Evolutionary conservation across 2,797 vertebrate genomes (phyloP).

Genomic region (Fistularia tabacaria): DNA sequence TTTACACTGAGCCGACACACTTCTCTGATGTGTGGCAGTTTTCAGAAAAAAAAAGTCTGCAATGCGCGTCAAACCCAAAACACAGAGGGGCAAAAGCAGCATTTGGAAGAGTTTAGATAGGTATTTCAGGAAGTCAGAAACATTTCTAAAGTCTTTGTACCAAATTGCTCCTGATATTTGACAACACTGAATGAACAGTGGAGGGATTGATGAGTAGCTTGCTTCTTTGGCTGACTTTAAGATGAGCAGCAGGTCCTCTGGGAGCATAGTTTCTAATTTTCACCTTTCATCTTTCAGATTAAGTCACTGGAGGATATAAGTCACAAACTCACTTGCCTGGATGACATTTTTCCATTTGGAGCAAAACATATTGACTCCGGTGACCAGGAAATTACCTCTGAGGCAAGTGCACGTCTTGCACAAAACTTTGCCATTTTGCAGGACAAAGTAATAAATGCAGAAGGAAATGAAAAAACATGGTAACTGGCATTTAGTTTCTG

Average conservation of each 20-base stretch:
- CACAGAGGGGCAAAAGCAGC: constrained; percentile 44
- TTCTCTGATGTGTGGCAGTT: constrained; percentile 5
- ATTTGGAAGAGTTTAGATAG: constrained; percentile 19
- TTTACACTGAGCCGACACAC: constrained; percentile 42
- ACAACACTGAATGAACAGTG: constrained; percentile 15
- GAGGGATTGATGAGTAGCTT: constrained; percentile 24
- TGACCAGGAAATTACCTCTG: constrained; percentile 25
- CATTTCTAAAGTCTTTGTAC: constrained; percentile 24
- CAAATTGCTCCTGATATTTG: constrained; percentile 22
- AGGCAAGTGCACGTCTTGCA: constrained; percentile 7
- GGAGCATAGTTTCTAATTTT: constrained; percentile 33
- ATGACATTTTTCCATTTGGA: constrained; percentile 36
- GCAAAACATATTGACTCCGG: constrained; percentile 18
- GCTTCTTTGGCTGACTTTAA: constrained; percentile 12
- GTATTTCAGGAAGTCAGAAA: constrained; percentile 1
- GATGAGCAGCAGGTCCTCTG: constrained; percentile 19
- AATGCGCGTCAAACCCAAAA: constrained; percentile 30
- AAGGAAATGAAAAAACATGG: constrained; percentile 5
- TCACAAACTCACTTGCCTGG: constrained; percentile 26
- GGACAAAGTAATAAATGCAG: not conserved
- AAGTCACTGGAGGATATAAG: constrained; percentile 9
- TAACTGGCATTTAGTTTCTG: constrained; percentile 1
- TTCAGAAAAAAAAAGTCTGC: constrained; percentile 7
- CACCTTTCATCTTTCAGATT: constrained; percentile 29
- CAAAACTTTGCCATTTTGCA: constrained; percentile 1